Evolutionary conservation across 2,113 vertebrate species (phyloP).

Genomic region (Pitta sordida): DNA sequence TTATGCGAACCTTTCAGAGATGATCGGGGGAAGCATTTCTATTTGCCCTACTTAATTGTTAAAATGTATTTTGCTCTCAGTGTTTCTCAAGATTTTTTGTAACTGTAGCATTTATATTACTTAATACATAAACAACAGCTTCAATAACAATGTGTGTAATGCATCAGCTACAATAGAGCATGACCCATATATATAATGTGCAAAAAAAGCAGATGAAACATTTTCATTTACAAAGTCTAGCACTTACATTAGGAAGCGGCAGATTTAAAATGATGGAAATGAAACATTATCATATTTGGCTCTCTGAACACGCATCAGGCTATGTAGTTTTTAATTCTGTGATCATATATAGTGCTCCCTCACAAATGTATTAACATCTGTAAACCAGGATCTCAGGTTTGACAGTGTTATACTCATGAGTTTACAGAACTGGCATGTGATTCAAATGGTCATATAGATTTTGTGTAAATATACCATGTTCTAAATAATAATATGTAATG

Average conservation of each 20-base stretch:
- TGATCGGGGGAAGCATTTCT: neutral
- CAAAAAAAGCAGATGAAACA: neutral
- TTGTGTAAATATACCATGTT: neutral
- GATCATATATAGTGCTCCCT: neutral
- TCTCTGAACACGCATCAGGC: neutral
- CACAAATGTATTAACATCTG: neutral
- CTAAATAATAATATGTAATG: neutral
- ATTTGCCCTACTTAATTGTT: conserved; percentile 9
- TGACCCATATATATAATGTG: neutral
- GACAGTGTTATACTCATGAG: neutral
- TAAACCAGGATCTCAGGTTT: neutral
- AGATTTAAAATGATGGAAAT: neutral
- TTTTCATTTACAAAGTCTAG: conserved; percentile 14
- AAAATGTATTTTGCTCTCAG: neutral
- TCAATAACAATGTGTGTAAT: neutral
- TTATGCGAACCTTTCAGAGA: conserved; percentile 11
- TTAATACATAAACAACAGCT: conserved; percentile 25
- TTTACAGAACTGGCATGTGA: neutral
- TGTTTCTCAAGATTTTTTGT: conserved; percentile 7
- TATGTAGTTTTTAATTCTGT: neutral
- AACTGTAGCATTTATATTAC: conserved; percentile 12
- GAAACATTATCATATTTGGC: neutral
- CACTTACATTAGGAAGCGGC: neutral
- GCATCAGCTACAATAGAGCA: neutral
- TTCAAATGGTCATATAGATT: neutral